Conservation (phyloP, 1,140 invertebrate genomes). For the Euwallacea fornicatus region DNA sequence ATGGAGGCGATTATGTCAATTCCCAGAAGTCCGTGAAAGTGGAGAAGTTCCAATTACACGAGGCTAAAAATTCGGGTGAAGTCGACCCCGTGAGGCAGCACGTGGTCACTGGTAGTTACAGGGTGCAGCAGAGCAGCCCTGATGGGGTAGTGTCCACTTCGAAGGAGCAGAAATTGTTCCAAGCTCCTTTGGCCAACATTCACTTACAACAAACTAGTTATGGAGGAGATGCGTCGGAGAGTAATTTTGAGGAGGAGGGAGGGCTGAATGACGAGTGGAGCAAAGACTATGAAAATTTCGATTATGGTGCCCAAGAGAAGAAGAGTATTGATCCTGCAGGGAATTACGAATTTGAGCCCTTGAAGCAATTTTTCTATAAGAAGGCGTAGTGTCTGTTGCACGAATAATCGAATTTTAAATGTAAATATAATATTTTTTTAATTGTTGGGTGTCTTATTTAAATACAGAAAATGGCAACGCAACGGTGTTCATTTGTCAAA, state of each 20-base stretch:
- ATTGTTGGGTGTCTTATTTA: too few species aligned
- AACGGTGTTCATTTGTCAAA: too few species aligned
- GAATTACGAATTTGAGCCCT: slow-evolving; percentile 10
- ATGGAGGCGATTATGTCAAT: slow-evolving; percentile 11
- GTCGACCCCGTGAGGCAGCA: slow-evolving; percentile 11
- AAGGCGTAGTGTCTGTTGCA: neutral
- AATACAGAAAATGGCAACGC: too few species aligned
- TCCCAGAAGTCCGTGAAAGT: slow-evolving; percentile 25
- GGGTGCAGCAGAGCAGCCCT: slow-evolving; percentile 34
- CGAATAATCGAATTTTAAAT: too few species aligned
- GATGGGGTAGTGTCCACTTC: slow-evolving; percentile 12
- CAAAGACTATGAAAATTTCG: slow-evolving; percentile 2
- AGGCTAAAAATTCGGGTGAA: slow-evolving; percentile 26
- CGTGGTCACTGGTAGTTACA: slow-evolving; percentile 32
- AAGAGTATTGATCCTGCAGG: neutral
- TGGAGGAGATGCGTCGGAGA: slow-evolving; percentile 1
- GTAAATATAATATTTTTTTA: too few species aligned
- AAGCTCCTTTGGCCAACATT: slow-evolving; percentile 21
- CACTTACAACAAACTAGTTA: slow-evolving; percentile 23
- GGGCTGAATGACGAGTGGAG: slow-evolving; percentile 6
- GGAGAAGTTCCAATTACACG: slow-evolving; percentile 26
- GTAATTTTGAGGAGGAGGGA: slow-evolving; percentile 9
- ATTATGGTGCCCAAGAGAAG: neutral
- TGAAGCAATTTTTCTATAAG: slow-evolving; percentile 27
- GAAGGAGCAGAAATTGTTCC: slow-evolving; percentile 27